Percentiles rank a stretch among this genome's conserved stretches.
These are phyloP conservation scores for Melanchra persicariae DNA, from an alignment of 2,888 invertebrate genomes.

Conservation along the genomic window DNA sequence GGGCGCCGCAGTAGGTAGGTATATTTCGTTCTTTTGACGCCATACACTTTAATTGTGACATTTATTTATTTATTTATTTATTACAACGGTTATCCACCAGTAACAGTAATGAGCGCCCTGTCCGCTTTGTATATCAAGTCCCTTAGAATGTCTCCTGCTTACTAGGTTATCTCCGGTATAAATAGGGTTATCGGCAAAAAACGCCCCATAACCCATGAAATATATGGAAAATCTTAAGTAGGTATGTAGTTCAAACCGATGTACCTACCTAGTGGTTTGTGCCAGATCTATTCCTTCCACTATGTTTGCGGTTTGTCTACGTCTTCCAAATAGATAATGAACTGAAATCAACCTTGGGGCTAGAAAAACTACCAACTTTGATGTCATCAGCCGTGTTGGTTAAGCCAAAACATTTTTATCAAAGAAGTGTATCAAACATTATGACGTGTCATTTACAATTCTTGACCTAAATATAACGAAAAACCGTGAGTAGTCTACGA, in stretches of 20 bases:
- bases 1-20: too few relatives aligned
- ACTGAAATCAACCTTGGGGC: slow-evolving; percentile 24
- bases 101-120: too few relatives aligned
- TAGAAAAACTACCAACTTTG: slow-evolving; percentile 17
- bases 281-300: not conserved
- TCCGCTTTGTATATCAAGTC: too few relatives aligned
- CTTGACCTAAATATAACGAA: slow-evolving; percentile 58
- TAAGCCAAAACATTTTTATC: slow-evolving; percentile 47
- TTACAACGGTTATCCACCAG: too few relatives aligned
- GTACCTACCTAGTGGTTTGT: not conserved
- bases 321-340: slow-evolving; percentile 16
- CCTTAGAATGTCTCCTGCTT: too few relatives aligned
- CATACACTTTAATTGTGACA: too few relatives aligned
- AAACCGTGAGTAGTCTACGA: slow-evolving; percentile 15
- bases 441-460: slow-evolving; percentile 53
- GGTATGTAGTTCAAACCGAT: not conserved
- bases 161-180: too few relatives aligned
- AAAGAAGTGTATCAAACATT: slow-evolving; percentile 23
- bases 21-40: too few relatives aligned
- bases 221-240: too few relatives aligned
- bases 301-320: slow-evolving; percentile 5
- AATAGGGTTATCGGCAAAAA: too few relatives aligned
- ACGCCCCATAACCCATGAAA: too few relatives aligned
- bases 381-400: slow-evolving; percentile 17
- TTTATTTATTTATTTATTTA: too few relatives aligned